Conservation (phyloP, 2,113 vertebrate genomes). For the Bufo bufo region DNA sequence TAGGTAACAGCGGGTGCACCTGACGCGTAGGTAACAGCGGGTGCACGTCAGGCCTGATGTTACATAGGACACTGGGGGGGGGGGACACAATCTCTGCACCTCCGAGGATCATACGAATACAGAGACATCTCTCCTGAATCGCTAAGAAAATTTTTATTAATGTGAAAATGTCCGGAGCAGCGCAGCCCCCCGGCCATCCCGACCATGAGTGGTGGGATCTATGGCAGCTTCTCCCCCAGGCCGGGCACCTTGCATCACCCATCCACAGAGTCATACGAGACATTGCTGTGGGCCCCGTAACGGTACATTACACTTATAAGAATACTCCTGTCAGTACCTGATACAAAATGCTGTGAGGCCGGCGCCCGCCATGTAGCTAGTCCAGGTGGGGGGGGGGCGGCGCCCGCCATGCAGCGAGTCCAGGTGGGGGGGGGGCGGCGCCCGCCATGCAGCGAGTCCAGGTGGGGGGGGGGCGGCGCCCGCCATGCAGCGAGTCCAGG, state of each 20-base stretch:
- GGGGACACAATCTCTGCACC: background rate
- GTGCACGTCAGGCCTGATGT: background rate
- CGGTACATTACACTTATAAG: background rate
- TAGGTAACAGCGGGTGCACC: too few relatives aligned
- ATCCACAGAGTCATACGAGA: background rate
- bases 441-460: too few relatives aligned
- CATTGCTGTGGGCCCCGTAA: background rate
- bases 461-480: too few relatives aligned
- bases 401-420: background rate
- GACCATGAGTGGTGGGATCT: background rate
- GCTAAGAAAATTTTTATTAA: background rate
- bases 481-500: background rate
- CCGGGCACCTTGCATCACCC: too few relatives aligned
- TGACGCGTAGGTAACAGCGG: too few relatives aligned
- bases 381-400: too few relatives aligned
- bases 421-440: background rate
- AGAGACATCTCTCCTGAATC: background rate
- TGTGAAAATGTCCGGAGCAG: background rate
- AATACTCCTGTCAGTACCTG: constrained; percentile 2
- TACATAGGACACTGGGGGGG: background rate
- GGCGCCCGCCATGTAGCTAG: too few relatives aligned
- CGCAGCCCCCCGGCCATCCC: background rate
- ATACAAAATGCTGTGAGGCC: background rate
- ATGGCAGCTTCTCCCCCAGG: too few relatives aligned
- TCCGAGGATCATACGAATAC: background rate